Percentiles rank a stretch among this genome's conserved stretches.
phyloP scores from a whole-genome alignment of 1,140 invertebrate species.

The Sipha flava region DNA sequence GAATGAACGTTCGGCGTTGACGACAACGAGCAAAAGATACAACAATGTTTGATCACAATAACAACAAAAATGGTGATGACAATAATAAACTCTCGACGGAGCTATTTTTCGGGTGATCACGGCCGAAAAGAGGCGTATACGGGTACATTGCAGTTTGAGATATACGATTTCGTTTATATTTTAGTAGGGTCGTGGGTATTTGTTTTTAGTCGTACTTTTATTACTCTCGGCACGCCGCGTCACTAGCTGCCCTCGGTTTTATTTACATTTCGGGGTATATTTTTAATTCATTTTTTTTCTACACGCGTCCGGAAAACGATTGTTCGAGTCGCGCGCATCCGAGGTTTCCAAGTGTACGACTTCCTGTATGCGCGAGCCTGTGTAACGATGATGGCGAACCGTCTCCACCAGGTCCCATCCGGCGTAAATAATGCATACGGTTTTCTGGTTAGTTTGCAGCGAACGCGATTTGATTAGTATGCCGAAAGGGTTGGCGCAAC shows the following conservation, averaged over 20 bases:
- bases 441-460: neutral
- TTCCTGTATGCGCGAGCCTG: neutral
- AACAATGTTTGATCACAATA: too few species aligned
- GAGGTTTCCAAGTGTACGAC: neutral
- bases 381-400: too few species aligned
- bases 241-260: neutral
- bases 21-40: too few species aligned
- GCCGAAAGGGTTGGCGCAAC: neutral
- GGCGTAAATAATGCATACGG: neutral
- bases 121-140: too few species aligned
- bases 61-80: too few species aligned
- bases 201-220: neutral
- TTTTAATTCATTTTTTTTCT: neutral
- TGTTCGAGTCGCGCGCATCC: neutral
- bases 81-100: neutral
- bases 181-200: neutral
- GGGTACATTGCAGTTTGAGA: too few species aligned
- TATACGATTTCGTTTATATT: neutral
- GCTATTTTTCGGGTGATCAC: too few species aligned
- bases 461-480: neutral
- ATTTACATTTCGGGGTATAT: neutral
- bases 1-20: too few species aligned
- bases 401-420: neutral
- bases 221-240: neutral
- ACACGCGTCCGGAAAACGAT: neutral